A percentile compares a stretch with the other conserved stretches of the same genome.
phyloP scores from a whole-genome alignment of 1,140 invertebrate species.

The Trachymyrmex septentrionalis region DNA sequence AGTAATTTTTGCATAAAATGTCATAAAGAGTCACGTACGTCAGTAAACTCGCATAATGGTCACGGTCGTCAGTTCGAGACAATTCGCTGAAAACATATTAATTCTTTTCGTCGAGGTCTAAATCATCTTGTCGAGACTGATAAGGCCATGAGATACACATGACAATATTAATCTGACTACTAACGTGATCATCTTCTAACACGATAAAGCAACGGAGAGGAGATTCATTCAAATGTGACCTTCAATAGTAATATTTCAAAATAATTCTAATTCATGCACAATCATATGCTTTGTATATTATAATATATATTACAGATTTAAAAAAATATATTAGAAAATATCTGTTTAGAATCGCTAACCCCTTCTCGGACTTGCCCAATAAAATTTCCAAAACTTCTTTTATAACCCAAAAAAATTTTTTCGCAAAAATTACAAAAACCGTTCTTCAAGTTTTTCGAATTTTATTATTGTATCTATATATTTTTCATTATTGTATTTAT shows the following conservation, averaged over 20 bases:
- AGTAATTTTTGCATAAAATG: conserved; percentile 26
- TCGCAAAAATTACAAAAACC: neutral
- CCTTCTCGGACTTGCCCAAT: neutral
- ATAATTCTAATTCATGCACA: neutral
- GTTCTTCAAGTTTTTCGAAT: neutral
- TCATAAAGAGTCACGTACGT: neutral
- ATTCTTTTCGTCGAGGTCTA: conserved; percentile 74
- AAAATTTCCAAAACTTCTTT: neutral
- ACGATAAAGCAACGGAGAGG: neutral
- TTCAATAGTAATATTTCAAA: conserved; percentile 22
- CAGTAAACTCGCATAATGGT: conserved; percentile 47
- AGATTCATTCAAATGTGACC: neutral
- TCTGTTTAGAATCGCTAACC: neutral
- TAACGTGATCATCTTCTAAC: conserved; percentile 30
- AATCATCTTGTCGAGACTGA: conserved; percentile 75
- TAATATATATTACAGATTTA: no score
- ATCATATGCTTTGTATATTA: neutral
- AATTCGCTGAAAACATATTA: conserved; percentile 74
- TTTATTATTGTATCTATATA: neutral
- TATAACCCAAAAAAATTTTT: neutral
- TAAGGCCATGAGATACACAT: conserved; percentile 52
- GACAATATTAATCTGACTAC: conserved; percentile 34
- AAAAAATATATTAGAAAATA: neutral
- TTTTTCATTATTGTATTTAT: neutral
- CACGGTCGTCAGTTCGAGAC: conserved; percentile 39